Conservation (phyloP, 2,113 vertebrate genomes). For the Dipodomys ordii region DNA sequence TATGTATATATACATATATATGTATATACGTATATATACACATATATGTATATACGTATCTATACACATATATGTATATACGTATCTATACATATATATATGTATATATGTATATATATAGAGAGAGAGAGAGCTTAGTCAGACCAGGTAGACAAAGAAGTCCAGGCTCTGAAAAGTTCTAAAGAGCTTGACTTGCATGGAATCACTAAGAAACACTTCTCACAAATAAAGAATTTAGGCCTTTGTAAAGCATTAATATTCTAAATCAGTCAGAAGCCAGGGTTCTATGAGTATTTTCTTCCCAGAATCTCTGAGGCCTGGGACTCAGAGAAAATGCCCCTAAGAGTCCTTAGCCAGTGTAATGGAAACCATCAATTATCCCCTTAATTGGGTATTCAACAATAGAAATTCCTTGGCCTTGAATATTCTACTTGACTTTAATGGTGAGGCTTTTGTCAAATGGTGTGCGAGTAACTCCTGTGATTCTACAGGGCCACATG, state of each 20-base stretch:
- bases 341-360: background rate
- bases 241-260: conserved; percentile 4
- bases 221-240: background rate
- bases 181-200: conserved; percentile 48
- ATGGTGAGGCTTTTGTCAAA: conserved; percentile 58
- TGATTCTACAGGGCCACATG: conserved; percentile 37
- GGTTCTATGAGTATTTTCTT: background rate
- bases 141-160: conserved; percentile 24
- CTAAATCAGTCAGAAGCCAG: conserved; percentile 20
- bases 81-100: too few relatives aligned
- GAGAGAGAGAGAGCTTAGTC: background rate
- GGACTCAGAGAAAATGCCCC: background rate
- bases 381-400: conserved; percentile 35
- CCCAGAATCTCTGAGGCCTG: background rate
- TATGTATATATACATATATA: too few relatives aligned
- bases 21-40: too few relatives aligned
- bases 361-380: conserved; percentile 55
- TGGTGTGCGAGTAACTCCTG: background rate
- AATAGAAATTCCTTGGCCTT: conserved; percentile 15
- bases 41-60: too few relatives aligned
- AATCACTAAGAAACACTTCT: conserved; percentile 17
- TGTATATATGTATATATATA: too few relatives aligned
- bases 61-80: too few relatives aligned
- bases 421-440: conserved; percentile 49
- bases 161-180: conserved; percentile 33